These are phyloP conservation scores for Drosophila leonis DNA, from an alignment of 2,888 invertebrate genomes.

Conservation along the genomic window DNA sequence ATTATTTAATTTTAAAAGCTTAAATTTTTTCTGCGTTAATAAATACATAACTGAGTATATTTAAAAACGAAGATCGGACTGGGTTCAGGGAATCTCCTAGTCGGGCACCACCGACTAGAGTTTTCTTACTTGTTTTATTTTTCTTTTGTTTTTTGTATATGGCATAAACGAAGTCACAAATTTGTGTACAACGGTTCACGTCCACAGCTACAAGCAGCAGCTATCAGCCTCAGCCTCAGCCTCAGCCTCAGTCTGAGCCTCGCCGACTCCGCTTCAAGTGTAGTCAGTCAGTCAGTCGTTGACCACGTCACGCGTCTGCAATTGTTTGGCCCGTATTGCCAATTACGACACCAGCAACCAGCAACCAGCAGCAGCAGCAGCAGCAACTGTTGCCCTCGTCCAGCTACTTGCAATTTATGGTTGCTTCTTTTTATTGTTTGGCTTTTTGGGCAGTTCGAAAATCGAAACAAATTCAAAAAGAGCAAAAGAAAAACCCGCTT, in stretches of 20 bases:
- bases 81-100: no score
- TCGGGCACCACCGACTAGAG: no score
- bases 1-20: no score
- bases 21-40: no score
- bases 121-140: not conserved
- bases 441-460: slow-evolving; percentile 52
- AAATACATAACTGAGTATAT: no score
- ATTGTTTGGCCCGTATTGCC: slow-evolving; percentile 79
- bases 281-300: slow-evolving; percentile 38
- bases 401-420: slow-evolving; percentile 70
- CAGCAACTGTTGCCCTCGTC: slow-evolving; percentile 14
- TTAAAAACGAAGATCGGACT: no score
- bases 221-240: not conserved
- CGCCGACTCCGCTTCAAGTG: not conserved
- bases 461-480: slow-evolving; percentile 28
- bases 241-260: not conserved
- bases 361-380: slow-evolving; percentile 32
- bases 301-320: slow-evolving; percentile 73
- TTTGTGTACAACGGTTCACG: slow-evolving; percentile 44
- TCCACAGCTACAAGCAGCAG: slow-evolving; percentile 9
- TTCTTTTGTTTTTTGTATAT: slow-evolving; percentile 19
- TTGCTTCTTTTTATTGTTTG: slow-evolving; percentile 56
- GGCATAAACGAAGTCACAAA: slow-evolving; percentile 61
- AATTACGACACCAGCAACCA: slow-evolving; percentile 77
- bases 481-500: slow-evolving; percentile 63